Evolutionary conservation across 2,797 vertebrate genomes (phyloP).

Genomic region (Helostoma temminkii): DNA sequence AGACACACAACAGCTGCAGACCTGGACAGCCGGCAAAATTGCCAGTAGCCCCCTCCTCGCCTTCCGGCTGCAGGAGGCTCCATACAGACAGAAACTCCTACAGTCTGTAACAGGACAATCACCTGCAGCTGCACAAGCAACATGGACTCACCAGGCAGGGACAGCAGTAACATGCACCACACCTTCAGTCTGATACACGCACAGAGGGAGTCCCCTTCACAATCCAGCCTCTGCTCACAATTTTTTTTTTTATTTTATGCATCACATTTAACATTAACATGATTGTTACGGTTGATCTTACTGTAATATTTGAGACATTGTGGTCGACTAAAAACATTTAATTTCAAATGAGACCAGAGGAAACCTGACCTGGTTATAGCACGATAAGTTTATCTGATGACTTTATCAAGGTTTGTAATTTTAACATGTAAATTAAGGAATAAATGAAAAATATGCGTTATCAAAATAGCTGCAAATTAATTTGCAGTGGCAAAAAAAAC

Average conservation of each 20-base stretch:
- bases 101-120: constrained; percentile 46
- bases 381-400: no score
- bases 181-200: neutral
- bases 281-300: no score
- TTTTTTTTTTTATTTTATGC: no score
- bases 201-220: constrained; percentile 4
- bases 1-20: constrained; percentile 17
- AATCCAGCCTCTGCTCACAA: constrained; percentile 3
- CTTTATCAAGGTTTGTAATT: no score
- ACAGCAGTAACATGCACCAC: constrained; percentile 1
- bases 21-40: constrained; percentile 13
- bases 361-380: no score
- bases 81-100: constrained; percentile 25
- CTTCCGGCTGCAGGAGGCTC: constrained; percentile 39
- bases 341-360: no score
- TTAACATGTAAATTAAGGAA: no score
- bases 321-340: no score
- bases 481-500: neutral
- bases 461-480: neutral
- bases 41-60: neutral
- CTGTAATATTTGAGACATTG: constrained; percentile 38
- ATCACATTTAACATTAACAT: no score
- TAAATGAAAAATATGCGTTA: no score
- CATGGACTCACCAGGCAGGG: constrained; percentile 8
- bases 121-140: constrained; percentile 55